Evolutionary conservation across 2,797 vertebrate genomes (phyloP).

Genomic region (Petrocephalus schoutedeni): DNA sequence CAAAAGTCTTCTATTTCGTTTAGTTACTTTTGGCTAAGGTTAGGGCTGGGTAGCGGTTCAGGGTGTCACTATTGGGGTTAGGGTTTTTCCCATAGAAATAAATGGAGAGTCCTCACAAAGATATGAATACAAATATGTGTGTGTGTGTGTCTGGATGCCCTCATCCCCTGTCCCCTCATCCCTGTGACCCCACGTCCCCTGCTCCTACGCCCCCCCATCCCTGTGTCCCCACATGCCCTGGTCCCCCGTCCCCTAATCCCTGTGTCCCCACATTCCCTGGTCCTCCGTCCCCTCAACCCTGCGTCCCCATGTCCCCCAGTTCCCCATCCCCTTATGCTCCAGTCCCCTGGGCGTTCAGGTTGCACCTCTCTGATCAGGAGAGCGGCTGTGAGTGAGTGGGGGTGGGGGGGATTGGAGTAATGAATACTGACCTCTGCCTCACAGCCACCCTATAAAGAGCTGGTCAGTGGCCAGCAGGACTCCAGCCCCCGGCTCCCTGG

Average conservation of each 20-base stretch:
- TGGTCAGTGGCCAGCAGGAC: not conserved
- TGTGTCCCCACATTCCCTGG: too few species aligned
- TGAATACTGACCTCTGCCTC: not conserved
- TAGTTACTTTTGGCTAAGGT: not conserved
- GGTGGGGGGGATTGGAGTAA: not conserved
- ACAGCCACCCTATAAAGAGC: not conserved
- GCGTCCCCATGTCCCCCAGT: not conserved
- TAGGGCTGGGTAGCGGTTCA: not conserved
- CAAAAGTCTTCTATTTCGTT: not conserved
- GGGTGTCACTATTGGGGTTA: not conserved
- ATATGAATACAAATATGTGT: not conserved
- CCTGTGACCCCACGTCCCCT: not conserved
- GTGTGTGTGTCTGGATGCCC: too few species aligned
- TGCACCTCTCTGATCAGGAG: not conserved
- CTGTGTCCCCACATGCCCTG: not conserved
- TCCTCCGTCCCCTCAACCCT: too few species aligned
- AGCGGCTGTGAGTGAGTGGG: not conserved
- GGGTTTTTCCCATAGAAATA: not conserved
- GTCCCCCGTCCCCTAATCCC: too few species aligned
- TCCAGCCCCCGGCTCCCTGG: not conserved
- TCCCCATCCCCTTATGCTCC: not conserved
- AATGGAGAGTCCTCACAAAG: not conserved
- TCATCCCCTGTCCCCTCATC: not conserved
- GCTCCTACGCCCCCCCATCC: not conserved
- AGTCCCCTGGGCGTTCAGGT: not conserved